Evolutionary conservation across 2,888 invertebrate genomes (phyloP).

Genomic region (Bruchidius siliquastri): DNA sequence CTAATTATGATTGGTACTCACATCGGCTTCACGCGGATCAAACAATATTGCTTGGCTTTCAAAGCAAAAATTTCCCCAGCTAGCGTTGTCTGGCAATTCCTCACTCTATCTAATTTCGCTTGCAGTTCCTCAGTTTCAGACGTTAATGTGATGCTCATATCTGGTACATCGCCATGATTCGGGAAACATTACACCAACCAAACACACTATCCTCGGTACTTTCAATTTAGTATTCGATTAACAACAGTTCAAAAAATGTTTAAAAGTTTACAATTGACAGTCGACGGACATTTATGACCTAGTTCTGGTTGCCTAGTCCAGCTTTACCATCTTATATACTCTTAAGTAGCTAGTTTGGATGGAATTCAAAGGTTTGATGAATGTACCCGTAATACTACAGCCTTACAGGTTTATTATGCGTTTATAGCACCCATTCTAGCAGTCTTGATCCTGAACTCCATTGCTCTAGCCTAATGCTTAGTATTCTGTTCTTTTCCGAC

Average conservation of each 20-base stretch:
- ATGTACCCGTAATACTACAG: too few species aligned
- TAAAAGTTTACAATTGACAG: not conserved
- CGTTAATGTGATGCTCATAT: not conserved
- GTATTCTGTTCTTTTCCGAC: too few species aligned
- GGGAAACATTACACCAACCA: not conserved
- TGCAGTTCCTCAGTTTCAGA: constrained; percentile 5
- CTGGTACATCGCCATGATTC: not conserved
- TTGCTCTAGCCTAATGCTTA: too few species aligned
- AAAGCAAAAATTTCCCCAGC: constrained; percentile 15
- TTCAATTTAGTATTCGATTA: not conserved
- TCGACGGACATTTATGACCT: not conserved
- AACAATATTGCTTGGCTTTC: constrained; percentile 16
- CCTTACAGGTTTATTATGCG: too few species aligned
- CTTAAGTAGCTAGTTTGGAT: too few species aligned
- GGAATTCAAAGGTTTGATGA: too few species aligned
- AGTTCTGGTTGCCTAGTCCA: not conserved
- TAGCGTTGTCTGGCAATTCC: constrained; percentile 16
- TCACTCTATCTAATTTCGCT: constrained; percentile 14
- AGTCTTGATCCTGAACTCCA: too few species aligned
- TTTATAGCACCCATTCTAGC: too few species aligned
- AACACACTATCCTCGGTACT: not conserved
- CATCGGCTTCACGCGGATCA: constrained; percentile 3
- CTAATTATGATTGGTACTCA: not conserved
- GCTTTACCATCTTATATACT: not conserved
- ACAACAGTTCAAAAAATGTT: too few species aligned